phyloP scores from a whole-genome alignment of 2,113 vertebrate species.

The Telmatochromis bifrenatus region DNA sequence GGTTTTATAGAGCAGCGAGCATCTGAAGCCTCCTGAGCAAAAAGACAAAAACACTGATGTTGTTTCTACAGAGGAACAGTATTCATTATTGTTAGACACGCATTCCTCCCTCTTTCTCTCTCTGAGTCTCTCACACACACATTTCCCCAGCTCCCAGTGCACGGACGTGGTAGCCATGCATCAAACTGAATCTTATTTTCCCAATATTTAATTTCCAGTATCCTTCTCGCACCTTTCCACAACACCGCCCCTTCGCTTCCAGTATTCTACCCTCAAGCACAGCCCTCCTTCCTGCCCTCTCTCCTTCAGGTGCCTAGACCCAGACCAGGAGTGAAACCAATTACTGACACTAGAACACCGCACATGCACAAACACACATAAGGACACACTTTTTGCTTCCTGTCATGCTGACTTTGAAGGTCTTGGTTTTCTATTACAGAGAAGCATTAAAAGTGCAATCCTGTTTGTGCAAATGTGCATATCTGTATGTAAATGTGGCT shows the following conservation, averaged over 20 bases:
- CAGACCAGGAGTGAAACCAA: constrained; percentile 28
- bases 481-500: not conserved
- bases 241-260: not conserved
- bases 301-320: not conserved
- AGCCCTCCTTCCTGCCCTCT: not conserved
- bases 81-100: not conserved
- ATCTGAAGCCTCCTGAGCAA: not conserved
- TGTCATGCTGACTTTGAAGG: not conserved
- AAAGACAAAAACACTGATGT: not conserved
- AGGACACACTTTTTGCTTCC: not conserved
- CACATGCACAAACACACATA: not conserved
- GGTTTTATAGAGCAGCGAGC: not conserved
- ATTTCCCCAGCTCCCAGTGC: not conserved
- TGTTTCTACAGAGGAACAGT: not conserved
- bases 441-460: not conserved
- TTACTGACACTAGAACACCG: not conserved
- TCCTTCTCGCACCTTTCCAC: not conserved
- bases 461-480: not conserved
- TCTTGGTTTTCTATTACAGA: not conserved
- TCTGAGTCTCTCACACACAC: not conserved
- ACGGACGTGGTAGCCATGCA: not conserved
- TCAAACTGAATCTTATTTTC: not conserved
- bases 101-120: not conserved
- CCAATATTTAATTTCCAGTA: constrained; percentile 13
- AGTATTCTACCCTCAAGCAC: not conserved